These are phyloP conservation scores for Gastrophryne carolinensis DNA, from an alignment of 2,797 vertebrate species.

Conservation along the genomic window DNA sequence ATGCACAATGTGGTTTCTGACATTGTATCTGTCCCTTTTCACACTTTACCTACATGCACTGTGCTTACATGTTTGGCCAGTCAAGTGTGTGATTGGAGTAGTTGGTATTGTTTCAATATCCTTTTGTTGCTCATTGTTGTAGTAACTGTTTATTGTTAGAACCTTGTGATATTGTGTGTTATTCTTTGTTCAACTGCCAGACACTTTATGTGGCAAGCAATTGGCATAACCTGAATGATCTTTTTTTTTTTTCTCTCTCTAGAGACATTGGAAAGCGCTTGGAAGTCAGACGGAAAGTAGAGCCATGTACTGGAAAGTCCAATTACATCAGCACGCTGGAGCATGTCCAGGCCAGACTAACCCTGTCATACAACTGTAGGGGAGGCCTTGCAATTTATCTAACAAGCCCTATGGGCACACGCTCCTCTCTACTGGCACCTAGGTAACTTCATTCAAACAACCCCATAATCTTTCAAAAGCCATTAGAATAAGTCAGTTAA, in stretches of 20 bases:
- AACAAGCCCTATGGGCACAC: slow-evolving; percentile 89
- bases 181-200: not conserved
- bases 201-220: not conserved
- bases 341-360: slow-evolving; percentile 88
- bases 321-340: slow-evolving; percentile 84
- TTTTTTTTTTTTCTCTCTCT: slow-evolving; percentile 28
- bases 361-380: slow-evolving; percentile 92
- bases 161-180: not conserved
- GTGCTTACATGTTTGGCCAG: not conserved
- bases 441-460: slow-evolving; percentile 70
- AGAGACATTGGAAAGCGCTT: slow-evolving; percentile 91
- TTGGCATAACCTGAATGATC: not conserved
- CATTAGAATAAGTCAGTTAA: no score
- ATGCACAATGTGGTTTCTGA: not conserved
- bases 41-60: not conserved
- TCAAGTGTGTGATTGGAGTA: not conserved
- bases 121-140: not conserved
- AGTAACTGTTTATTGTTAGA: not conserved
- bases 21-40: not conserved
- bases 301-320: slow-evolving; percentile 79
- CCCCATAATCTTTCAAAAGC: no score
- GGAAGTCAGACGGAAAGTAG: slow-evolving; percentile 80
- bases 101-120: not conserved
- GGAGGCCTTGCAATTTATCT: slow-evolving; percentile 93
- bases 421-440: slow-evolving; percentile 89